Percentiles rank a stretch among this genome's conserved stretches.
These are phyloP conservation scores for Leptopilina syphax DNA, from an alignment of 2,888 invertebrate genomes.

Conservation along the genomic window DNA sequence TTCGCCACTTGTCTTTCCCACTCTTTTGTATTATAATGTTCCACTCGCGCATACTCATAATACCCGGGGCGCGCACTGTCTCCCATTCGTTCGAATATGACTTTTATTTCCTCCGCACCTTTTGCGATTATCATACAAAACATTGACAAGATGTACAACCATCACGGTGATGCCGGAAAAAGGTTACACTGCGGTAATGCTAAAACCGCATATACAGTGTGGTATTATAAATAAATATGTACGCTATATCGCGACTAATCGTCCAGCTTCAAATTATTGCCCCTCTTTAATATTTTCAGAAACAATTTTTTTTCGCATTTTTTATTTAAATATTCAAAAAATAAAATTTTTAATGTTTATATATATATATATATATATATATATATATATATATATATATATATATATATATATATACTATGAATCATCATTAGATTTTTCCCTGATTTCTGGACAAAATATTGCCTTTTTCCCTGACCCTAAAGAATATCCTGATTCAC, in stretches of 20 bases:
- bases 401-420: too few species aligned
- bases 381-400: too few species aligned
- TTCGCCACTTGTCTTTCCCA: slow-evolving; percentile 44
- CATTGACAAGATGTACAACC: slow-evolving; percentile 67
- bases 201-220: slow-evolving; percentile 58
- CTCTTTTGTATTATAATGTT: slow-evolving; percentile 36
- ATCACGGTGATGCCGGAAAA: slow-evolving; percentile 71
- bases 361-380: too few species aligned
- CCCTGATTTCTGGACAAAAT: too few species aligned
- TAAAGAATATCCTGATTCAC: too few species aligned
- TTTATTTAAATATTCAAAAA: too few species aligned
- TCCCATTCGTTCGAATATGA: slow-evolving; percentile 58
- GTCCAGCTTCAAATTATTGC: slow-evolving; percentile 48
- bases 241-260: slow-evolving; percentile 66
- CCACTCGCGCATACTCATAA: slow-evolving; percentile 35
- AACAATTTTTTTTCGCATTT: too few species aligned
- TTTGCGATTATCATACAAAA: slow-evolving; percentile 75
- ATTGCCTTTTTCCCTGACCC: too few species aligned
- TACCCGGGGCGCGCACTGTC: slow-evolving; percentile 45
- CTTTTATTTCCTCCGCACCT: slow-evolving; percentile 73
- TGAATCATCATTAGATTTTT: too few species aligned
- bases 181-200: slow-evolving; percentile 61
- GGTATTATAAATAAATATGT: slow-evolving; percentile 21
- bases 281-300: too few species aligned
- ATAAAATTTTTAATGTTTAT: too few species aligned